These are phyloP conservation scores for Martes martes DNA, from an alignment of 2,113 vertebrate species.

Conservation along the genomic window DNA sequence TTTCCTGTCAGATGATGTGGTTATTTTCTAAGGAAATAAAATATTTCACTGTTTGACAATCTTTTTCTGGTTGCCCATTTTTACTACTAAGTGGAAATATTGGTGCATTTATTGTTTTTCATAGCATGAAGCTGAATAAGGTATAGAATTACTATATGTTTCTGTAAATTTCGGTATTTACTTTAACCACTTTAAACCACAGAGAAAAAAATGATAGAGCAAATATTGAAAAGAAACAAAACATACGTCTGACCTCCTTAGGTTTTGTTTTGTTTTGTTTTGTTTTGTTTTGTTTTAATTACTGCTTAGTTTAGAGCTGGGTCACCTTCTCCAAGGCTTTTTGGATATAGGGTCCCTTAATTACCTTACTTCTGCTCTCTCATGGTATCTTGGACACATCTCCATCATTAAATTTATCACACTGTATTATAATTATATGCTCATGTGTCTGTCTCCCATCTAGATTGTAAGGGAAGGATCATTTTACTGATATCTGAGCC, in stretches of 20 bases:
- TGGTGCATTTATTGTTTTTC: background rate
- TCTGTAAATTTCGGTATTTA: background rate
- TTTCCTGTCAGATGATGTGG: background rate
- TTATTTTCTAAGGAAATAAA: constrained; percentile 47
- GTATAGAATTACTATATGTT: background rate
- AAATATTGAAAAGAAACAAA: background rate
- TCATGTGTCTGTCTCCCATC: background rate
- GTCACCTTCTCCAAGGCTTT: background rate
- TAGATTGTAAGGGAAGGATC: background rate
- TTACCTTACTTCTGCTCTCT: background rate
- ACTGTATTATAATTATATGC: background rate
- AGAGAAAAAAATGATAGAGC: background rate
- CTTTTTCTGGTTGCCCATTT: background rate
- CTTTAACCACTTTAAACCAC: background rate
- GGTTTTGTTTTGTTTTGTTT: background rate
- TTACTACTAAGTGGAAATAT: background rate
- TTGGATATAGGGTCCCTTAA: background rate
- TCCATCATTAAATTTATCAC: background rate
- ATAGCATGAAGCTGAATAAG: background rate
- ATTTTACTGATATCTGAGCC: background rate
- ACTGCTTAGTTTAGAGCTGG: background rate
- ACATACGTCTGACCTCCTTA: background rate
- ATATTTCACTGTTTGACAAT: background rate
- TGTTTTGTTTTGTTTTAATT: background rate
- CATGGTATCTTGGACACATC: background rate